These are phyloP conservation scores for Oedothorax gibbosus DNA, from an alignment of 1,140 invertebrate species.

Conservation along the genomic window DNA sequence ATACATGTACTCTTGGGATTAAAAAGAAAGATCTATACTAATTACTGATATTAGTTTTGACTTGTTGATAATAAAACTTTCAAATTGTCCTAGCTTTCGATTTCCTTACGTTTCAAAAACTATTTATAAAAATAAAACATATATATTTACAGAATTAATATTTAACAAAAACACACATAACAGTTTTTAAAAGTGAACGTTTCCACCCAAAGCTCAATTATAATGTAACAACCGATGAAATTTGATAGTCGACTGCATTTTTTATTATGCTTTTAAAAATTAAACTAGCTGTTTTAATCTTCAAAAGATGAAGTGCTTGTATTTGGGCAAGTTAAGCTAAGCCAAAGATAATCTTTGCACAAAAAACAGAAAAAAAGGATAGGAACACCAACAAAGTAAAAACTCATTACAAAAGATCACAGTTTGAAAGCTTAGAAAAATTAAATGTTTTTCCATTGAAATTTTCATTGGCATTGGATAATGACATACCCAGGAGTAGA, in stretches of 20 bases:
- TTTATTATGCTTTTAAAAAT: not conserved
- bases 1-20: not conserved
- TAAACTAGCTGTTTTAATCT: too few relatives aligned
- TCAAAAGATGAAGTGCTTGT: too few relatives aligned
- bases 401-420: too few relatives aligned
- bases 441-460: too few relatives aligned
- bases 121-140: constrained; percentile 53
- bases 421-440: too few relatives aligned
- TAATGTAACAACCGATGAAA: constrained; percentile 34
- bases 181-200: constrained; percentile 36
- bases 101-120: not conserved
- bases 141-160: constrained; percentile 48
- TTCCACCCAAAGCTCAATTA: constrained; percentile 52
- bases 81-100: not conserved
- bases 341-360: too few relatives aligned
- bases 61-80: not conserved
- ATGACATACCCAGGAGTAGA: too few relatives aligned
- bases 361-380: too few relatives aligned
- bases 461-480: too few relatives aligned
- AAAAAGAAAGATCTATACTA: not conserved
- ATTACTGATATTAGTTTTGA: not conserved
- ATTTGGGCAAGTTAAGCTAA: too few relatives aligned
- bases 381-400: too few relatives aligned
- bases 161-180: constrained; percentile 46
- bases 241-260: constrained; percentile 53